phyloP scores from a whole-genome alignment of 2,797 vertebrate species.

The Balearica regulorum region DNA sequence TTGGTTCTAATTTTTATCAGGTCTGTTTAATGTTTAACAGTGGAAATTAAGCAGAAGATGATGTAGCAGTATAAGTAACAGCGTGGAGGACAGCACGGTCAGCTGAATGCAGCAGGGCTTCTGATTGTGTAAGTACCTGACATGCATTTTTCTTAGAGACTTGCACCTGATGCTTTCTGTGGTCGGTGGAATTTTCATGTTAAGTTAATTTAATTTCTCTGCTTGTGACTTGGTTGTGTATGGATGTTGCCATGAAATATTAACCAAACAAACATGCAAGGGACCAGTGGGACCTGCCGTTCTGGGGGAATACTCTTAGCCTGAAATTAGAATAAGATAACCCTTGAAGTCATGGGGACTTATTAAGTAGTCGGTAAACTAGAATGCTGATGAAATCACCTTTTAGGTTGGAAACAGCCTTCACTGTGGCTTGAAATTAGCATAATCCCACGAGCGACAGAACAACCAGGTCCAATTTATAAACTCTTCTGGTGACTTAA shows the following conservation, averaged over 20 bases:
- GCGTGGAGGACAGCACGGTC: neutral
- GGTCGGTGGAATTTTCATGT: neutral
- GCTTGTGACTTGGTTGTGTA: neutral
- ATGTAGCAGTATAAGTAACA: conserved; percentile 1
- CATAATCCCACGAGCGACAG: neutral
- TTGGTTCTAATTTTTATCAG: neutral
- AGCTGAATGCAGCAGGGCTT: neutral
- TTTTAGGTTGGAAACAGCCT: neutral
- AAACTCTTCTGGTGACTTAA: neutral
- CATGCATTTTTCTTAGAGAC: neutral
- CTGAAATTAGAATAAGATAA: conserved; percentile 4
- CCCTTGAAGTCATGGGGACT: neutral
- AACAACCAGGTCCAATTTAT: neutral
- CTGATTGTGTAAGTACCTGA: conserved; percentile 40
- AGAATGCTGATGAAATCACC: neutral
- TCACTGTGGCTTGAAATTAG: neutral
- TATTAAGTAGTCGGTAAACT: neutral
- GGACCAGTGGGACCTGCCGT: neutral
- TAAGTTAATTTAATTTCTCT: neutral
- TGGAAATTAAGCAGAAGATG: neutral
- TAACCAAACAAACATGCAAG: neutral
- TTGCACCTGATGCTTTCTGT: neutral
- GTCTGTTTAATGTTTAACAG: conserved; percentile 40
- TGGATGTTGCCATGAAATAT: neutral
- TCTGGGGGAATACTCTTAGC: neutral